Evolutionary conservation across 2,888 invertebrate genomes (phyloP).

Genomic region (Himalopsyche japonica): DNA sequence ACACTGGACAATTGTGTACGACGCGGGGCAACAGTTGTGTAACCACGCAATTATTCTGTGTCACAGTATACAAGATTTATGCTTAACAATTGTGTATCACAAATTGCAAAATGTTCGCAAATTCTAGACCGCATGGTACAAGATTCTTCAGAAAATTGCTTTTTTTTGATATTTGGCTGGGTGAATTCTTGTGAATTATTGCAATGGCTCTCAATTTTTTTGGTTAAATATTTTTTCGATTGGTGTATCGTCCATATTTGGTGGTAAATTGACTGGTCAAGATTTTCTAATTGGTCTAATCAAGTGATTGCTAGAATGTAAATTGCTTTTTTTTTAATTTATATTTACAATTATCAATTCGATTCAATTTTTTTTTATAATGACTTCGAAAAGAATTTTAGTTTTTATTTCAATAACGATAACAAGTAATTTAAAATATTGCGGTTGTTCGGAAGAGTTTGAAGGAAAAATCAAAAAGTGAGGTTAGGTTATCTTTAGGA

Average conservation of each 20-base stretch:
- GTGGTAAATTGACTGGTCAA: not conserved
- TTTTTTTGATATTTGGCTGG: not conserved
- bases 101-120: too few relatives aligned
- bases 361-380: not conserved
- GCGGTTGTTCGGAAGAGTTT: not conserved
- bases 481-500: slow-evolving; percentile 6
- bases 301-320: not conserved
- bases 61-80: not conserved
- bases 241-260: not conserved
- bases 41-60: too few relatives aligned
- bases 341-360: not conserved
- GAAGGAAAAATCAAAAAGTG: not conserved
- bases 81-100: not conserved
- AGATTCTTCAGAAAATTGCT: too few relatives aligned
- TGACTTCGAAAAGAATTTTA: not conserved
- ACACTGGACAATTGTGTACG: not conserved
- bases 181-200: not conserved
- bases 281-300: not conserved
- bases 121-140: too few relatives aligned
- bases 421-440: too few relatives aligned
- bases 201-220: not conserved
- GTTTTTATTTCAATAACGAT: too few relatives aligned
- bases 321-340: not conserved
- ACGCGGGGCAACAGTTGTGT: not conserved
- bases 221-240: not conserved